Conservation (phyloP, 2,888 invertebrate species). For the Lasius fuliginosus region DNA sequence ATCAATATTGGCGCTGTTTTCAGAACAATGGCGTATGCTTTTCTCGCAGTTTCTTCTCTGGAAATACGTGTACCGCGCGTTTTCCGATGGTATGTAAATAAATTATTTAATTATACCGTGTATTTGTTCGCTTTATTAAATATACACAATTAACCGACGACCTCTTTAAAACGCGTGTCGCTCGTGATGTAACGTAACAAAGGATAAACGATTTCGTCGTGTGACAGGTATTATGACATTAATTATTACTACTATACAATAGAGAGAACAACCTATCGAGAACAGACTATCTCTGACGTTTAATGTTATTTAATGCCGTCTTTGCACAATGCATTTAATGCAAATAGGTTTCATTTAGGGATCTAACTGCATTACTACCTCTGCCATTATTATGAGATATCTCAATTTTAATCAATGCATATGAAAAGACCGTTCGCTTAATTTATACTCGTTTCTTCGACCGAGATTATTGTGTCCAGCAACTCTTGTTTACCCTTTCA, state of each 20-base stretch:
- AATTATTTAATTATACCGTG: constrained; percentile 38
- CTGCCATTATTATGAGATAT: neutral
- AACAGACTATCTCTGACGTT: constrained; percentile 37
- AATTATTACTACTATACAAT: constrained; percentile 44
- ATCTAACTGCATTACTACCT: constrained; percentile 28
- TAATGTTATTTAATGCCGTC: constrained; percentile 42
- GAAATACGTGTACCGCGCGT: constrained; percentile 18
- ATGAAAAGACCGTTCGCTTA: neutral
- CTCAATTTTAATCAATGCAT: neutral
- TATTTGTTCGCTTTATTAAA: constrained; percentile 48
- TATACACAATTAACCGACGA: constrained; percentile 46
- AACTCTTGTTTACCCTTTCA: neutral
- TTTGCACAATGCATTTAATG: constrained; percentile 22
- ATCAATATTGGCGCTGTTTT: constrained; percentile 44
- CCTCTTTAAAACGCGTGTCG: constrained; percentile 44
- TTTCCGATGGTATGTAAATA: constrained; percentile 40
- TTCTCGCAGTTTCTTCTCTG: constrained; percentile 33
- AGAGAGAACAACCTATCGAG: constrained; percentile 3
- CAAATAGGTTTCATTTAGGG: constrained; percentile 35
- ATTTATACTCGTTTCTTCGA: neutral
- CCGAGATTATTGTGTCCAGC: neutral
- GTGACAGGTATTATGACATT: constrained; percentile 46
- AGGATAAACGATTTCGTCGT: constrained; percentile 31
- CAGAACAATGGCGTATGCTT: constrained; percentile 20
- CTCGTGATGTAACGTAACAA: constrained; percentile 28